Base-by-base conservation (phyloP, 2,797 vertebrate species). In the Cetoscarus ocellatus region DNA sequence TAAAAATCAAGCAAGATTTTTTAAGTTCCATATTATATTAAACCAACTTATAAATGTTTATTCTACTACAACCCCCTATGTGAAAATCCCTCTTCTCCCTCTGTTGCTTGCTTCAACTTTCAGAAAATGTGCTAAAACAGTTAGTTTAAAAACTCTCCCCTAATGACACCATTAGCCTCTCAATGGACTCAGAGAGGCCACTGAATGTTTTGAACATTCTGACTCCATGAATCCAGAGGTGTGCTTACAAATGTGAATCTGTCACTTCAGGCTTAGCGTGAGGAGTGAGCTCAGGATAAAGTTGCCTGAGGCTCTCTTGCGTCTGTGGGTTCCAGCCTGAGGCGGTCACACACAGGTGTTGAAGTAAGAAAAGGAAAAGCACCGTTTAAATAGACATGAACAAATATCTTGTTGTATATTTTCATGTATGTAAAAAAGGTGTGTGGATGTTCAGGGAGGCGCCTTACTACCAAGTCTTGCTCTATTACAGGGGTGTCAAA, bases 391-490 rank as follows among this genome's bases (percentile, higher is more conserved):
- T 35, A 15, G 52, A 50, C 14, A 48, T 18, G 7, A 42, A 67
- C 17, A 40, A 40, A 59, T 5, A 17, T n/a, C 1, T 44, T 40
- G 34, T n/a, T 44, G 56, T 42, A 17, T n/a, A 1, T 44, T 48
- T 34, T 51, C 6, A 40, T 54, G 8, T 55, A 7, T 34, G 13
- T 66, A 72, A 59, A 5, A 13, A 58, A 54, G 35, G 62, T 48
- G n/a, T 19, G 52, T 64, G 40, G 75, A 55, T 65, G 42, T 65
- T 53, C 77, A 77, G 74, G 66, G 69, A 71, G 60, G 50, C 44
- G 72, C 51, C 8, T 58, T 15, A 54, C 61, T 39, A n/a, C 36
- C 36, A 39, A 7, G 38, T 39, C 38, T 39, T 39, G 38, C 7
- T 7, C 9, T 72, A 10, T 65, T 64, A 34, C 27, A 27, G 27